Evolutionary conservation across 2,797 vertebrate species (phyloP), one percentile per base, ranked within the genome.

Genomic region (Micropoecilia bifurca): DNA sequence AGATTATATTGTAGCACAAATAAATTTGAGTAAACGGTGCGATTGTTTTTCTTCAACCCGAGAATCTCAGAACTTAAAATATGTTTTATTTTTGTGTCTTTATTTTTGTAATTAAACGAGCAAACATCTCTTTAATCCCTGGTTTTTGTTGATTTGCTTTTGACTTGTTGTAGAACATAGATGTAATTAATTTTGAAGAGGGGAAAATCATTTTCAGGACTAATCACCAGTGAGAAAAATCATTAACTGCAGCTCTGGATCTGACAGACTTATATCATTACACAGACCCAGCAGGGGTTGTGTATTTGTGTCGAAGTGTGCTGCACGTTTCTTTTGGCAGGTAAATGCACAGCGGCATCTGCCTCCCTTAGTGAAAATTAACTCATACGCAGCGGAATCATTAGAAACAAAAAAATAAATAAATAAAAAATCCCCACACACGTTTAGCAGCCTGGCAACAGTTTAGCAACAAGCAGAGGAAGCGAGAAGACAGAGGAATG

Each of bases 381-480:
- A 80, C 71, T 83, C 46, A 3, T 83, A 79, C 57, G 61, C 79
- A 89, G 83, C 86, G 74, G 77, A 74, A 74, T 43, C 83, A 33
- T 76, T 53, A 72, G 71, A 77, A 72, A 71, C 73, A 78, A 71
- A 22, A 71, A 69, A 76, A 75, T 41, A 41, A 39, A 41, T 41
- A 41, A 41, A 41, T 39, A 41, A 41, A 3, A 69, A 63, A 74
- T 74, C 74, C 41, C 45, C 66, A 79, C 76, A 73, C 69, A 72
- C 59, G 71, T 73, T 78, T 87, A 6, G 82, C 81, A 88, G 83
- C 85, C 78, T 93, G 89, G 91, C 90, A 91, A 86, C 90, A 76
- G 89, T 91, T 91, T 80, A 87, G 82, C 86, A 73, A 80, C 84
- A 79, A 89, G 88, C 88, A 85, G 87, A 87, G 78, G 86, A 89